Percentiles rank a stretch among this genome's conserved stretches.
Conservation (phyloP, 2,797 vertebrate genomes). For the Tokudaia muenninki region DNA sequence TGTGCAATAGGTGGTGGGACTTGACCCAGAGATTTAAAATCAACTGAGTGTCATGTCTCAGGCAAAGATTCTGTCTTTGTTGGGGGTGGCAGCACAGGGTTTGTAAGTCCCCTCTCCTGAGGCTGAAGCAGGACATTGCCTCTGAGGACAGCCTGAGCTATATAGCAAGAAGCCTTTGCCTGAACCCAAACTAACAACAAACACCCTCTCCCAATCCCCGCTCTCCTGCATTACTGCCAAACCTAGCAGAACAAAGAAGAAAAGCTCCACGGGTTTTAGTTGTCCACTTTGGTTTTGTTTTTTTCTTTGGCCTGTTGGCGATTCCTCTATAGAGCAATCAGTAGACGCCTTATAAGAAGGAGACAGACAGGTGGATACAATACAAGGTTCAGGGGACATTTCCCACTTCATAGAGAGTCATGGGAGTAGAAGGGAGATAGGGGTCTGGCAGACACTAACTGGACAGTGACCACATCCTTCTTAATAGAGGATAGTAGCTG, state of each 20-base stretch:
- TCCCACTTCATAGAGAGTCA: neutral
- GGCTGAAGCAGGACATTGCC: neutral
- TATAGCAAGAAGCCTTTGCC: neutral
- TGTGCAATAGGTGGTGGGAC: neutral
- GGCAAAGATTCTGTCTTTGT: neutral
- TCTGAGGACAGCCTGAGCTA: neutral
- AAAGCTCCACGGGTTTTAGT: neutral
- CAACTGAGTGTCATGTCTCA: neutral
- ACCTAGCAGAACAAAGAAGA: no score
- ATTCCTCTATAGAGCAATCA: neutral
- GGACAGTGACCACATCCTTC: neutral
- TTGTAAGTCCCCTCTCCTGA: neutral
- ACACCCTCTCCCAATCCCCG: neutral
- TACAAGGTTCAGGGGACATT: neutral
- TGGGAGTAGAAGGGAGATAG: neutral
- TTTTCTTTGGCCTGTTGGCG: neutral
- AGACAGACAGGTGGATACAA: neutral
- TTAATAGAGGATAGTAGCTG: neutral
- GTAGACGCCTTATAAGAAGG: neutral
- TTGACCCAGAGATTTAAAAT: conserved; percentile 41
- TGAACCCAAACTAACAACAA: neutral
- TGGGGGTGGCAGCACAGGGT: neutral
- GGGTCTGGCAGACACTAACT: neutral
- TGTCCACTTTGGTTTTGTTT: neutral
- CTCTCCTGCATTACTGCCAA: neutral